Percentiles rank a stretch among this genome's conserved stretches.
These are phyloP conservation scores for Allacma fusca DNA, from an alignment of 2,888 invertebrate genomes.

Conservation along the genomic window DNA sequence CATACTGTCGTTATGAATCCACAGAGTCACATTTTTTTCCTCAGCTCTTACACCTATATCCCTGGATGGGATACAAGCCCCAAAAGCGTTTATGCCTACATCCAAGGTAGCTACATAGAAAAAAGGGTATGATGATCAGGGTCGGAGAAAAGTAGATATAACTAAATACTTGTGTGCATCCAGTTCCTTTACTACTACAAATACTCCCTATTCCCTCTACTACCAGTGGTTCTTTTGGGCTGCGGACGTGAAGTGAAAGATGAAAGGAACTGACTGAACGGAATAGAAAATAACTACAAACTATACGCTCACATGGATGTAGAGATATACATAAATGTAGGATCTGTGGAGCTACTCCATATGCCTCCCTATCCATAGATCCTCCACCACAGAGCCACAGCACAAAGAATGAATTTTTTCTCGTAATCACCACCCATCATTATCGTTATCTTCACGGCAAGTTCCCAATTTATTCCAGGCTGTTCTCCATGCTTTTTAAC, in stretches of 20 bases:
- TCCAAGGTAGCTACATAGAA: no score
- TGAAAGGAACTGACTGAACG: slow-evolving; percentile 28
- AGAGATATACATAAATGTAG: no score
- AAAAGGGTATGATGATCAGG: no score
- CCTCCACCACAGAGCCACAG: slow-evolving; percentile 8
- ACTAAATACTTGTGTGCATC: no score
- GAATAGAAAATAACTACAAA: slow-evolving; percentile 34
- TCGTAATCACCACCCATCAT: slow-evolving; percentile 32
- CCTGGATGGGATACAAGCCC: no score
- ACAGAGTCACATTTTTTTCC: no score
- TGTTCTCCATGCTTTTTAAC: slow-evolving; percentile 32
- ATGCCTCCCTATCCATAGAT: no score
- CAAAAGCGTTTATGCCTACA: no score
- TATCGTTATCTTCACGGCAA: slow-evolving; percentile 36
- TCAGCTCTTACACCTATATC: no score
- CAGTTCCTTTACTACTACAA: no score
- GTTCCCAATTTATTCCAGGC: slow-evolving; percentile 38
- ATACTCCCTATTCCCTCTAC: neutral
- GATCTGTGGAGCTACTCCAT: no score
- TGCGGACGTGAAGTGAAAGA: slow-evolving; percentile 40
- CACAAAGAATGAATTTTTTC: slow-evolving; percentile 32
- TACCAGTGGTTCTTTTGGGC: neutral
- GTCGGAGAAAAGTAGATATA: no score
- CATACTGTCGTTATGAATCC: neutral
- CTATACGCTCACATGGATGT: neutral